Base-by-base conservation (phyloP, 1,140 invertebrate genomes). In the Drosophila asahinai region DNA sequence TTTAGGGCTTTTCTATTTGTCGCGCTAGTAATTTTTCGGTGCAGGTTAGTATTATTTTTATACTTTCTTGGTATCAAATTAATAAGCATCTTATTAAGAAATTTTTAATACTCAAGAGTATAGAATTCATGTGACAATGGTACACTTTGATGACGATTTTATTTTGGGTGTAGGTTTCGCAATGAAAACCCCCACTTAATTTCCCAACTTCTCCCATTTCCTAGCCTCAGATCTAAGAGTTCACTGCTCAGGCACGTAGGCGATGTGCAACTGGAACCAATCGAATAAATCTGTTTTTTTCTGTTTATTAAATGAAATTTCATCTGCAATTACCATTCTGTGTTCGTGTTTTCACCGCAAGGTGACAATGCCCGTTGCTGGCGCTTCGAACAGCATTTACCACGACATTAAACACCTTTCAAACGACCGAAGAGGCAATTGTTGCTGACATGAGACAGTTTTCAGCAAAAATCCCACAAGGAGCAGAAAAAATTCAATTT, bases 401-500 rank as follows among this genome's bases (percentile, higher is more conserved):
- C 55, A 80, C 17, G 25, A 55, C 43, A 72, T 52, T 61, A 52
- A 79, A 79, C 77, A 79, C 77, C 77, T 79, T 79, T 79, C 77
- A 57, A 79, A 79, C 38, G 42, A 22, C 54, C 64, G 30, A 4
- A 15, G 17, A 38, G 52, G 45, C 76, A 78, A 78, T 78, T 70
- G 58, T 57, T 55, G 27, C 43, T 65, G 72, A 45, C 63, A 68
- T 49, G 63, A 22, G 73, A 77, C 73, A 77, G n/a, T 77, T 77
- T 68, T 30, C 42, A 36, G 8, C 27, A 51, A 65, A 40, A 45
- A 47, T 62, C 11, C 27, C 30, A 38, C 68, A 27, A 38, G 52
- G 55, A 5, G 15, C 17, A 25, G 45, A n/a, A 55, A 27, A 27
- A 43, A 66, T 52, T 51, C 2, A 47, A 45, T 68, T 52, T 45